Evolutionary conservation across 2,888 invertebrate genomes (phyloP), one percentile per base, ranked within the genome.

Genomic region (Campaea margaritaria): DNA sequence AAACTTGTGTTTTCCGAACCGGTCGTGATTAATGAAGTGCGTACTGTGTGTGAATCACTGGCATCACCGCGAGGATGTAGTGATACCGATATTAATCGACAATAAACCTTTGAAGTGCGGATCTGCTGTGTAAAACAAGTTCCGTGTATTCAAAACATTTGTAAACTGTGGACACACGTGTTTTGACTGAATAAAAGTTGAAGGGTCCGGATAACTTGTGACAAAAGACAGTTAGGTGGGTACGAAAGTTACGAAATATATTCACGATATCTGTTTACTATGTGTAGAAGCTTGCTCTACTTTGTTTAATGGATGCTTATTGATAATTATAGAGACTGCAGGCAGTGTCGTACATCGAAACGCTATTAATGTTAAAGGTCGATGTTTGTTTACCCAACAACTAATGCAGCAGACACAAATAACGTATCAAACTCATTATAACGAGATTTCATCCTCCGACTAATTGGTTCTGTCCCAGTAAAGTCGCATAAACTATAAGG

Each of bases 1-100:
- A 53, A 64, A 70, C 70, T 72, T 68, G 68, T 68, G 72, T 74
- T 69, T 75, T 75, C 72, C 68, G 69, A 72, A 80, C 78, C 78
- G 76, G 75, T 81, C 74, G 72, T 79, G 73, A 80, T 79, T 74
- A 76, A 76, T 76, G 69, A 58, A 70, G 65, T 75, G 21, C 21
- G 21, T 21, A 21, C 72, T 66, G 78, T 75, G 77, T 76, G 82
- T 85, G 83, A 82, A 81, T 85, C 83, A 82, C 79, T 75, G 77
- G 73, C 78, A 76, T 74, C 72, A 65, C 67, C 72, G 73, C 76
- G 68, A 82, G 81, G 81, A 82, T 83, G 78, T 78, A 72, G 75
- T 77, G 81, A 81, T 81, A 78, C 67, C 67, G 75, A 74, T 73
- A 69, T 73, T 70, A 75, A 74, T 72, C 70, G 70, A 64, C 68